phyloP scores from a whole-genome alignment of 1,140 invertebrate genomes.

The Brachionus manjavacas region DNA sequence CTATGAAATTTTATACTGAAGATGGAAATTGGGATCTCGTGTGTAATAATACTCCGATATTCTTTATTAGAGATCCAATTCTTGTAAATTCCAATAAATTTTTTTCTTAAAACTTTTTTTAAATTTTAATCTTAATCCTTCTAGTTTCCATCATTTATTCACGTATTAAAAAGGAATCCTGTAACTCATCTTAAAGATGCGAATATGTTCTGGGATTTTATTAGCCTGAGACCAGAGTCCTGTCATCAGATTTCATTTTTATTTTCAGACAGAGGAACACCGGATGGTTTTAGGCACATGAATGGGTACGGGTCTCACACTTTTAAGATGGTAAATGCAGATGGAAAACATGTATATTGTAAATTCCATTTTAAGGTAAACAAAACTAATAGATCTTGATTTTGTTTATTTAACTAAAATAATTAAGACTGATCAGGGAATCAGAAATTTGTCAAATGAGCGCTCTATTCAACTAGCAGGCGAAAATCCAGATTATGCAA shows the following conservation, averaged over 20 bases:
- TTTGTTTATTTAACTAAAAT: not conserved
- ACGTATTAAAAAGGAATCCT: constrained; percentile 82
- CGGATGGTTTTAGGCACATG: constrained; percentile 84
- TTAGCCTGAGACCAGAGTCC: constrained; percentile 77
- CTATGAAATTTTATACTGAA: constrained; percentile 90
- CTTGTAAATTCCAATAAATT: constrained; percentile 64
- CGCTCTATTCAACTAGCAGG: constrained; percentile 69
- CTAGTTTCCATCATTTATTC: constrained; percentile 60
- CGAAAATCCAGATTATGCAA: constrained; percentile 79
- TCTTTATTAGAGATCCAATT: constrained; percentile 86
- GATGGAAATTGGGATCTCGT: constrained; percentile 93
- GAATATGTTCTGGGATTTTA: constrained; percentile 93
- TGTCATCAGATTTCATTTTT: constrained; percentile 73
- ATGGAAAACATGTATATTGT: constrained; percentile 74
- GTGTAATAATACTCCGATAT: constrained; percentile 91
- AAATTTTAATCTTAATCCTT: not conserved
- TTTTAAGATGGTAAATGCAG: constrained; percentile 80
- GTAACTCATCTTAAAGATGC: constrained; percentile 71
- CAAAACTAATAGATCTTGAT: not conserved
- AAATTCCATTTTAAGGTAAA: constrained; percentile 85
- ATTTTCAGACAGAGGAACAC: constrained; percentile 84
- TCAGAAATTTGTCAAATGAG: constrained; percentile 73
- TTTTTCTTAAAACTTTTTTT: not conserved
- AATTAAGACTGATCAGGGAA: constrained; percentile 74
- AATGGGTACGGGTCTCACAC: constrained; percentile 90